Percentiles rank a stretch among this genome's conserved stretches.
Evolutionary conservation across 2,888 invertebrate genomes (phyloP).

Genomic region (Emmelina monodactyla): DNA sequence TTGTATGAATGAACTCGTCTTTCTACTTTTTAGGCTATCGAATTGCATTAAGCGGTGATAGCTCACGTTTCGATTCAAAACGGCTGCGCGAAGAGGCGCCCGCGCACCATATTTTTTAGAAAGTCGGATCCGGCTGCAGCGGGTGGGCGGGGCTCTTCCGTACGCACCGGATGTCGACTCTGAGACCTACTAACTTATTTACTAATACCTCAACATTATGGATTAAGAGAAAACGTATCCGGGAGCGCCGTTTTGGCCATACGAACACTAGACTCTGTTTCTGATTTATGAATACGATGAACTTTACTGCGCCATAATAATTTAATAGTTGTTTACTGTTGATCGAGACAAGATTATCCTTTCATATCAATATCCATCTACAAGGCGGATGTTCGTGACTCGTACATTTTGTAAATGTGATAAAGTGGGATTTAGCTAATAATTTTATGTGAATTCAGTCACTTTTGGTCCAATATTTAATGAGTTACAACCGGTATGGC

Average conservation of each 20-base stretch:
- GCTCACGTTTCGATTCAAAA: slow-evolving; percentile 3
- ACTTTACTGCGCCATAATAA: no score
- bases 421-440: slow-evolving; percentile 7
- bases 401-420: slow-evolving; percentile 3
- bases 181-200: slow-evolving; percentile 33
- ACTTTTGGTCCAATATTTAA: slow-evolving; percentile 19
- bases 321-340: no score
- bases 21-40: no score
- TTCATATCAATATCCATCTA: slow-evolving; percentile 18
- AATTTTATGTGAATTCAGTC: slow-evolving; percentile 20
- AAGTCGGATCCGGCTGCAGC: slow-evolving; percentile 56
- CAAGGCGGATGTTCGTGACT: slow-evolving; percentile 15
- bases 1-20: no score
- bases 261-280: no score
- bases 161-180: slow-evolving; percentile 40
- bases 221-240: no score
- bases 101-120: slow-evolving; percentile 58
- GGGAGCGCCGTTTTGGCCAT: no score
- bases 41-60: neutral
- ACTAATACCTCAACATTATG: no score
- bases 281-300: no score
- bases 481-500: slow-evolving; percentile 54
- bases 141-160: slow-evolving; percentile 47
- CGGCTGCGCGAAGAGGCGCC: slow-evolving; percentile 18
- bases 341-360: no score